Conservation (phyloP, 1,140 invertebrate species). For the Doryteuthis pealeii region DNA sequence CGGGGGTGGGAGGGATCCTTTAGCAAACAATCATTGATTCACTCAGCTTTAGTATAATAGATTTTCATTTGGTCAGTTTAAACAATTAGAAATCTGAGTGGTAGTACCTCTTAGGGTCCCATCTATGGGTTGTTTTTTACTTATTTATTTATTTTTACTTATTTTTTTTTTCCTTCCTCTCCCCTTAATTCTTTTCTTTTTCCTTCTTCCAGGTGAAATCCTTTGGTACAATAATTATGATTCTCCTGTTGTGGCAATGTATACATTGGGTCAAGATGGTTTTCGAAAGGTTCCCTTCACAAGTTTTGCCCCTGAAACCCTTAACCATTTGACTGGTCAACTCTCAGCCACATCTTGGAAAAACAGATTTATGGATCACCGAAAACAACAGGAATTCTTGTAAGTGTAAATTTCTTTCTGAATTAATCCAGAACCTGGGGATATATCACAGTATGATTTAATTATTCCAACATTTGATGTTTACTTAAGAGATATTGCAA, state of each 20-base stretch:
- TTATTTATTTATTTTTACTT: no score
- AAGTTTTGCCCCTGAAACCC: slow-evolving; percentile 80
- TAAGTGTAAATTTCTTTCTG: slow-evolving; percentile 38
- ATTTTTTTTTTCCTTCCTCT: no score
- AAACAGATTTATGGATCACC: slow-evolving; percentile 48
- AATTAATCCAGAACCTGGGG: background rate
- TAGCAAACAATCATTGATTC: no score
- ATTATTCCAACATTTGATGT: no score
- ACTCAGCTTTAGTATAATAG: no score
- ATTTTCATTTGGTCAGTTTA: no score
- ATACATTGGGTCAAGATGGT: slow-evolving; percentile 74
- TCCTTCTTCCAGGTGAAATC: slow-evolving; percentile 66
- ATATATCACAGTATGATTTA: no score
- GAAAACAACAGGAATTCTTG: slow-evolving; percentile 51
- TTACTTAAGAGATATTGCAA: no score
- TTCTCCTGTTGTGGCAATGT: slow-evolving; percentile 89
- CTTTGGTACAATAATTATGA: slow-evolving; percentile 85
- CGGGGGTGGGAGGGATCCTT: no score
- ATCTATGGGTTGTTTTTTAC: no score
- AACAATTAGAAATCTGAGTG: no score
- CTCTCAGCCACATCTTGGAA: slow-evolving; percentile 48
- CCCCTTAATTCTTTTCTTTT: background rate
- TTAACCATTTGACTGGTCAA: slow-evolving; percentile 69
- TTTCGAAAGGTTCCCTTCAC: slow-evolving; percentile 86
- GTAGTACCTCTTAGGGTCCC: no score